phyloP scores from a whole-genome alignment of 1,140 invertebrate genomes.

The Reticulitermes speratus region DNA sequence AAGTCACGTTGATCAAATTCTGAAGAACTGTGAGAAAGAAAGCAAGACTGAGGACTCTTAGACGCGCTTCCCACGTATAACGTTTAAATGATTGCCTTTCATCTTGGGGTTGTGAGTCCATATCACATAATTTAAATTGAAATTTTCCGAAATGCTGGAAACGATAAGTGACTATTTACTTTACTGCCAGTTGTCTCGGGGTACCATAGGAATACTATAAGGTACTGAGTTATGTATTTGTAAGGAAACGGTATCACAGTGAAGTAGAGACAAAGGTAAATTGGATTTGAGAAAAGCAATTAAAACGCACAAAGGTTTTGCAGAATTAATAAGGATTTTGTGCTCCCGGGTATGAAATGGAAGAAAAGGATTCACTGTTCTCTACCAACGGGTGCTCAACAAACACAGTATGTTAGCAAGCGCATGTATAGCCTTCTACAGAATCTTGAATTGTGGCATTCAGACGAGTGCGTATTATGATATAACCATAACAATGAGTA shows the following conservation, averaged over 20 bases:
- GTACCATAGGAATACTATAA: not conserved
- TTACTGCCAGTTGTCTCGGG: not conserved
- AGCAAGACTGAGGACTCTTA: no score
- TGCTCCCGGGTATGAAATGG: not conserved
- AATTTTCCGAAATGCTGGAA: not conserved
- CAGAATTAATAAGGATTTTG: not conserved
- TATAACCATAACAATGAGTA: no score
- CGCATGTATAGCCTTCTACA: no score
- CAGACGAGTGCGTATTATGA: no score
- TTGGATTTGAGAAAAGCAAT: slow-evolving; percentile 1
- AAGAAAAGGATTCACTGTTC: not conserved
- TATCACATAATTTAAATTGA: not conserved
- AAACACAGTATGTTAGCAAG: not conserved
- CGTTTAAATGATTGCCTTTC: not conserved
- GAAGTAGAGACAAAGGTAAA: not conserved
- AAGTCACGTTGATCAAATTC: no score
- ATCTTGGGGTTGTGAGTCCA: not conserved
- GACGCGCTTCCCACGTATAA: not conserved
- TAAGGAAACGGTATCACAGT: not conserved
- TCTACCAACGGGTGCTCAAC: not conserved
- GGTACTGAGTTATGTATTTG: not conserved
- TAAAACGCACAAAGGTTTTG: not conserved
- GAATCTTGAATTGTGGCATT: no score
- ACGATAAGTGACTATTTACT: not conserved
- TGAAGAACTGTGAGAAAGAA: no score